Conservation (phyloP, 2,113 vertebrate genomes). For the Abramis brama region DNA sequence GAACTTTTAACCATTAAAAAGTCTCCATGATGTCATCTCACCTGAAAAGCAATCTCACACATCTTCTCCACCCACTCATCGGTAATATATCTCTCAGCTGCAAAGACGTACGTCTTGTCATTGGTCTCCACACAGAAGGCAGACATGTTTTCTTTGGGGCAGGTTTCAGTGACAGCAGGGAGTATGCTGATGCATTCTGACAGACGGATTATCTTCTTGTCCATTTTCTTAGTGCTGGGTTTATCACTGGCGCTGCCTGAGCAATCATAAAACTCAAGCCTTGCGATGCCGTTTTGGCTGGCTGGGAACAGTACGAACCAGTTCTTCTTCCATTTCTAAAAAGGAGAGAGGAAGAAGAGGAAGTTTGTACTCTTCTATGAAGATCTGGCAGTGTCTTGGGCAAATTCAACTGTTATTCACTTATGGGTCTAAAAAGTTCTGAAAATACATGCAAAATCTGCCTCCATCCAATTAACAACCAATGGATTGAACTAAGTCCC, state of each 20-base stretch:
- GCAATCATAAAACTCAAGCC: conserved; percentile 91
- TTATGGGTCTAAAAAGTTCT: background rate
- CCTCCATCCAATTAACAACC: background rate
- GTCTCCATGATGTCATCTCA: conserved; percentile 61
- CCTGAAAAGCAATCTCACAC: conserved; percentile 92
- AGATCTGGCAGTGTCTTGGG: background rate
- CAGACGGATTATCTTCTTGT: conserved; percentile 92
- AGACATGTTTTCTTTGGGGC: conserved; percentile 85
- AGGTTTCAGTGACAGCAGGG: conserved; percentile 79
- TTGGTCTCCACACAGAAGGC: conserved; percentile 92
- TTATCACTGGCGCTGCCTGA: conserved; percentile 80
- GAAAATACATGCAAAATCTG: background rate
- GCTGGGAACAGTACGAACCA: conserved; percentile 92
- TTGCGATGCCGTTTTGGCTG: conserved; percentile 91
- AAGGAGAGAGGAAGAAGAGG: background rate
- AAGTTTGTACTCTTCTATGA: background rate
- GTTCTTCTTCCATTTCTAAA: conserved; percentile 94
- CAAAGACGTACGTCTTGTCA: conserved; percentile 87
- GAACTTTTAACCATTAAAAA: background rate
- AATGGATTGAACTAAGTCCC: background rate
- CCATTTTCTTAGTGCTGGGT: conserved; percentile 80
- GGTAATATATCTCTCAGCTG: conserved; percentile 78
- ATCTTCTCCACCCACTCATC: conserved; percentile 90
- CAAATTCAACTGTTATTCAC: background rate
- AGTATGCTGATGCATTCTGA: conserved; percentile 92